Percentiles rank a stretch among this genome's conserved stretches.
Evolutionary conservation across 2,888 invertebrate species (phyloP).

Genomic region (Dynastes hyllus): DNA sequence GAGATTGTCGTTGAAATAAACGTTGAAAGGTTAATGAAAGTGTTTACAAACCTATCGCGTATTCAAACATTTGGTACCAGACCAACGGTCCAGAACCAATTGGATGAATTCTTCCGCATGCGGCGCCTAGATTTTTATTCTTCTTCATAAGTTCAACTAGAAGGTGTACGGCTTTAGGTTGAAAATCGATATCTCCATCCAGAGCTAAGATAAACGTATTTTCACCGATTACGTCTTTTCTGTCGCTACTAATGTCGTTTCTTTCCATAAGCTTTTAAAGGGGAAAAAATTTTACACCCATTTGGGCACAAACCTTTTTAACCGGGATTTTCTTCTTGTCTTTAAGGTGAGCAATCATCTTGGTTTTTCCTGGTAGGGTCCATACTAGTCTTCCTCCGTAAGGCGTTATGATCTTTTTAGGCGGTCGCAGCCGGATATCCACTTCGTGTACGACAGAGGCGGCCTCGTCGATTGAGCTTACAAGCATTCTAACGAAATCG

Average conservation of each 20-base stretch:
- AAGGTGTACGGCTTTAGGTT: slow-evolving; percentile 84
- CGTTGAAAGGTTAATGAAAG: no score
- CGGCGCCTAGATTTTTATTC: slow-evolving; percentile 85
- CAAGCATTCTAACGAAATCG: slow-evolving; percentile 83
- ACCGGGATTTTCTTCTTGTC: slow-evolving; percentile 91
- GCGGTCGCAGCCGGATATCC: slow-evolving; percentile 78
- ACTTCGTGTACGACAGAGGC: slow-evolving; percentile 82
- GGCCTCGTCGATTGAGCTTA: slow-evolving; percentile 83
- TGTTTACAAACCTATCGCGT: slow-evolving; percentile 78
- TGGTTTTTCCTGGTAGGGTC: slow-evolving; percentile 89
- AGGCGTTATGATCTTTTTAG: slow-evolving; percentile 85
- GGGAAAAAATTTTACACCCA: no score
- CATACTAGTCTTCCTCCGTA: slow-evolving; percentile 91
- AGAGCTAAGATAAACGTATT: slow-evolving; percentile 89
- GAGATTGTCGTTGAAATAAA: no score
- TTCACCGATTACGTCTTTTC: slow-evolving; percentile 68
- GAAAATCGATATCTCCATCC: slow-evolving; percentile 93
- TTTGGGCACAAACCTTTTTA: no score
- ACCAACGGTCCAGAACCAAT: slow-evolving; percentile 77
- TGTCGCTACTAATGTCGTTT: slow-evolving; percentile 68
- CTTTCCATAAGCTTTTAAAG: slow-evolving; percentile 70
- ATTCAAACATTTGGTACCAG: slow-evolving; percentile 84
- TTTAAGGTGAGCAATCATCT: slow-evolving; percentile 90
- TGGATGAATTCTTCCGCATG: slow-evolving; percentile 93
- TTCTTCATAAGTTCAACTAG: slow-evolving; percentile 91